Evolutionary conservation across 1,140 invertebrate species (phyloP).

Genomic region (Goniozus legneri): DNA sequence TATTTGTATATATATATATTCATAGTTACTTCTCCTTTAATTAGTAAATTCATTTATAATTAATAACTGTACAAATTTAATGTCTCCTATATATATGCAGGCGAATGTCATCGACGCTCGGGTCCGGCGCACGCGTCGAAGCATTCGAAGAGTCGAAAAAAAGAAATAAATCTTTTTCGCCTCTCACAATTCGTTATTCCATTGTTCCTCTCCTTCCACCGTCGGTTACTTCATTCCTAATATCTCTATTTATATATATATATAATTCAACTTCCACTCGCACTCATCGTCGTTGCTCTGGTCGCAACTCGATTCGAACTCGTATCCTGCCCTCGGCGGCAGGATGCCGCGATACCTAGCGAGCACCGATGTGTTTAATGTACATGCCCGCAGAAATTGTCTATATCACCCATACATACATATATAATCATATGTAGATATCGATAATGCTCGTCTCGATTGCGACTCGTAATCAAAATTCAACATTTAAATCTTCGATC

Average conservation of each 20-base stretch:
- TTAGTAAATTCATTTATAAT: slow-evolving; percentile 53
- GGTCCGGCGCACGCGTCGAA: slow-evolving; percentile 31
- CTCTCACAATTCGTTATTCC: no score
- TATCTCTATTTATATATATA: slow-evolving; percentile 1
- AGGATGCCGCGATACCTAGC: no score
- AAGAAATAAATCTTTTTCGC: no score
- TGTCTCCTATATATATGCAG: slow-evolving; percentile 51
- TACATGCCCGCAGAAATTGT: slow-evolving; percentile 55
- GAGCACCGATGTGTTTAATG: slow-evolving; percentile 42
- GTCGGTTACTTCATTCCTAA: background rate
- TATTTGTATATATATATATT: slow-evolving; percentile 34
- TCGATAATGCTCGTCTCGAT: slow-evolving; percentile 38
- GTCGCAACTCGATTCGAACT: no score
- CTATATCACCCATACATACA: slow-evolving; percentile 46
- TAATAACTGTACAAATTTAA: slow-evolving; percentile 57
- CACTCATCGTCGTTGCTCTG: background rate
- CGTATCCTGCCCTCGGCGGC: no score
- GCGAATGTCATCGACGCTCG: slow-evolving; percentile 44
- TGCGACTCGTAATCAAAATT: slow-evolving; percentile 57
- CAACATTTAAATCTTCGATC: slow-evolving; percentile 55
- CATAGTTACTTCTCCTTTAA: slow-evolving; percentile 49
- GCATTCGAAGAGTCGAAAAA: no score
- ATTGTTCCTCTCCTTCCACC: slow-evolving; percentile 1
- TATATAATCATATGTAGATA: slow-evolving; percentile 32
- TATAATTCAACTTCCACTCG: slow-evolving; percentile 1